A percentile compares a stretch with the other conserved stretches of the same genome.
phyloP scores from a whole-genome alignment of 2,113 vertebrate species.

The Axis porcinus region DNA sequence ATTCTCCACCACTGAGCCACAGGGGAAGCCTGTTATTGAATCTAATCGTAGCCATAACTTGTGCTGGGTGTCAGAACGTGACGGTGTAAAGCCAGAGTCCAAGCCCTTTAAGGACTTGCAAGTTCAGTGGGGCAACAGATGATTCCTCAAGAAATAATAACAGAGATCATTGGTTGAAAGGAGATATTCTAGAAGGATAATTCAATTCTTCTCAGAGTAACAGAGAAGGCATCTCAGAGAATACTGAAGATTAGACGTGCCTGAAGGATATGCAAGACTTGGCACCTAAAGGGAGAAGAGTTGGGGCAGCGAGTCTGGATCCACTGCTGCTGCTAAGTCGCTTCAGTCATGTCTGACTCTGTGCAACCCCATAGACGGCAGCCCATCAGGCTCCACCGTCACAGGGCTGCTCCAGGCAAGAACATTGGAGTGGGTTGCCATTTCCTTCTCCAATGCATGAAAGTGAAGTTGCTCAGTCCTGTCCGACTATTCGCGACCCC shows the following conservation, averaged over 20 bases:
- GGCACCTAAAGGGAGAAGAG: neutral
- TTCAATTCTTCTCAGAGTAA: neutral
- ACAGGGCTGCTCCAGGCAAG: too few species aligned
- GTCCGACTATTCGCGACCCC: too few species aligned
- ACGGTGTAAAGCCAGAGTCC: neutral
- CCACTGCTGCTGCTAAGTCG: too few species aligned
- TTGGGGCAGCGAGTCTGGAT: neutral
- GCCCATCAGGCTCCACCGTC: too few species aligned
- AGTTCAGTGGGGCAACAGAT: neutral
- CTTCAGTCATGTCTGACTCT: too few species aligned
- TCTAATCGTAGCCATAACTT: neutral
- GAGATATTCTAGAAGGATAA: neutral
- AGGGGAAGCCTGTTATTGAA: neutral
- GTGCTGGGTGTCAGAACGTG: neutral
- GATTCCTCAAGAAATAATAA: neutral
- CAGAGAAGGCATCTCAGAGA: neutral
- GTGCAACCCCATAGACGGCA: too few species aligned
- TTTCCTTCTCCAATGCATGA: too few species aligned
- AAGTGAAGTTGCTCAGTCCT: too few species aligned
- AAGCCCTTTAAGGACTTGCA: neutral
- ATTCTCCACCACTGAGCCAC: neutral
- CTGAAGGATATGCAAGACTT: neutral
- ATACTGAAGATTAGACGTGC: neutral
- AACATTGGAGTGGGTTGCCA: too few species aligned
- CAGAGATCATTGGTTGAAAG: neutral